Conservation (phyloP, 2,113 vertebrate genomes). For the Hemibagrus wyckioides region DNA sequence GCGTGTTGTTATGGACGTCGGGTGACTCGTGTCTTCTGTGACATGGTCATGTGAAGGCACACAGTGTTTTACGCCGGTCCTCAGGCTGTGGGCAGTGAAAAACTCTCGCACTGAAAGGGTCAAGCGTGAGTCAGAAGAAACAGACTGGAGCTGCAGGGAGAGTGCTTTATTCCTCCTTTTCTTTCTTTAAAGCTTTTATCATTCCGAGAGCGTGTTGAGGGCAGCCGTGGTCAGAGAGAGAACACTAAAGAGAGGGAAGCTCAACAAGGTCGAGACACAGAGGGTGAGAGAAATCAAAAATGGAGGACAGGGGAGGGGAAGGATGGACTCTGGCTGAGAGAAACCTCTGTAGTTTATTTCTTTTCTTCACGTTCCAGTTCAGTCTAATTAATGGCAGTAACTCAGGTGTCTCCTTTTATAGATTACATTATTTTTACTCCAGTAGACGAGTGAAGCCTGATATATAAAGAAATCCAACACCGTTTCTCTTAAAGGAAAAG, state of each 20-base stretch:
- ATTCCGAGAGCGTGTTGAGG: constrained; percentile 37
- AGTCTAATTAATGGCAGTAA: not conserved
- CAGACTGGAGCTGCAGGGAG: constrained; percentile 10
- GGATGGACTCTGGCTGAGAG: not conserved
- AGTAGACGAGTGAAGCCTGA: not conserved
- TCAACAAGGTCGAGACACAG: constrained; percentile 32
- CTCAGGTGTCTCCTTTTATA: no score
- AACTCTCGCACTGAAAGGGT: constrained; percentile 28
- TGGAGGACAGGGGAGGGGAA: not conserved
- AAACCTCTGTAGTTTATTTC: not conserved
- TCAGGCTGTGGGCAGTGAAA: constrained; percentile 1
- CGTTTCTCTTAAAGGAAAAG: not conserved
- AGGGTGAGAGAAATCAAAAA: constrained; percentile 25
- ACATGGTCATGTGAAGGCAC: no score
- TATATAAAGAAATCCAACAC: not conserved
- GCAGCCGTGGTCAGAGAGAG: constrained; percentile 43
- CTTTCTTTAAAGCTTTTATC: constrained; percentile 33
- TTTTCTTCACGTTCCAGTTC: not conserved
- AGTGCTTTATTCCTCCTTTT: constrained; percentile 41
- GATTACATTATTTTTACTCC: not conserved
- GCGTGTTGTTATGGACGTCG: not conserved
- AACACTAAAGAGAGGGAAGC: constrained; percentile 27
- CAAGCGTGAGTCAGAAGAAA: constrained; percentile 26
- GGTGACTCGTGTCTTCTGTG: not conserved
- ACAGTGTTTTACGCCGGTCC: not conserved